Conservation (phyloP, 2,797 vertebrate genomes). For the Otolemur crassicaudatus region DNA sequence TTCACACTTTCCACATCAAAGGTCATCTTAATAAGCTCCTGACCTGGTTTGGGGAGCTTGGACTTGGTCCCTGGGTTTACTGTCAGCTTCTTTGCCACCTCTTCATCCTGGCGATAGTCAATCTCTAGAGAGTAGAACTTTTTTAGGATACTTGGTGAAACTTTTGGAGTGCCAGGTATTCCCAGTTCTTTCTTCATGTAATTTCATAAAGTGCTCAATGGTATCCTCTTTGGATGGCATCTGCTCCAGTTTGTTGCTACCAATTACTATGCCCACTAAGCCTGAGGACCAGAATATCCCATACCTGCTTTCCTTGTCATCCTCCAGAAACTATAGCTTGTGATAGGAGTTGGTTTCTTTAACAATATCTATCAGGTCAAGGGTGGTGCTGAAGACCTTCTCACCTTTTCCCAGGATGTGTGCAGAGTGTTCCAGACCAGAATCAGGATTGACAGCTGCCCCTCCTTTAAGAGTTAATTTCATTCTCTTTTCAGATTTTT, state of each 20-base stretch:
- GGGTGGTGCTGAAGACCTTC: conserved; percentile 97
- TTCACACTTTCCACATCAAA: conserved; percentile 99
- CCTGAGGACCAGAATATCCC: conserved; percentile 99
- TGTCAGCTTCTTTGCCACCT: conserved; percentile 95
- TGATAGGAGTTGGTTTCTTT: conserved; percentile 99
- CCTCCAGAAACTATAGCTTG: conserved; percentile 97
- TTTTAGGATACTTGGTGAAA: conserved; percentile 97
- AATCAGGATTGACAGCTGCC: conserved; percentile 97
- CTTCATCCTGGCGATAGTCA: conserved; percentile 99
- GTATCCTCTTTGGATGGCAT: conserved; percentile 96
- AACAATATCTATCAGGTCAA: conserved; percentile 97
- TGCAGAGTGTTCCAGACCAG: conserved; percentile 96
- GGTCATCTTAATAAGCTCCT: conserved; percentile 97
- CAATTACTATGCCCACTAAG: conserved; percentile 96
- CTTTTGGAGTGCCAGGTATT: conserved; percentile 94
- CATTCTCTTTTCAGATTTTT: conserved; percentile 97
- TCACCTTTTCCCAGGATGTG: conserved; percentile 97
- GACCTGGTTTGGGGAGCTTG: conserved; percentile 93
- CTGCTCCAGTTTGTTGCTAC: conserved; percentile 97
- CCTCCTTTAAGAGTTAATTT: conserved; percentile 99
- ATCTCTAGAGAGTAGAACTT: conserved; percentile 99
- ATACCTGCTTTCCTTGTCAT: conserved; percentile 96
- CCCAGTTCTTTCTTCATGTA: conserved; percentile 98
- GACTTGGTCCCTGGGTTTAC: conserved; percentile 94
- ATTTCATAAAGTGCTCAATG: conserved; percentile 93